phyloP scores from a whole-genome alignment of 2,888 invertebrate species.

The Volucella bombylans region DNA sequence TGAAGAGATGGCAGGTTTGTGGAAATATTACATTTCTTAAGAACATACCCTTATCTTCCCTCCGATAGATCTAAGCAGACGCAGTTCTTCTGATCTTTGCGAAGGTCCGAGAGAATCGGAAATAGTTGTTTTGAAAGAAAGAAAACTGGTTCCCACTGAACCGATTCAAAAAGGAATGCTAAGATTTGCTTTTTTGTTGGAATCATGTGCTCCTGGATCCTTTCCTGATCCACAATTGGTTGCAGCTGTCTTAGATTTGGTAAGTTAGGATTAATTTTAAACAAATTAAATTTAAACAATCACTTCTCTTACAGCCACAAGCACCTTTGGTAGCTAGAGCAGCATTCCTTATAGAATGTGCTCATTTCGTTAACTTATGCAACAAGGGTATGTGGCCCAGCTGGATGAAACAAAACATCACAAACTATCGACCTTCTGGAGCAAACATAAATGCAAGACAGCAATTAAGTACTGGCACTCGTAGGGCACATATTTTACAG shows the following conservation, averaged over 20 bases:
- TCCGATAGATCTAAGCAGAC: conserved; percentile 87
- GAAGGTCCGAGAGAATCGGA: conserved; percentile 92
- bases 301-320: conserved; percentile 87
- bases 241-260: conserved; percentile 96
- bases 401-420: conserved; percentile 96
- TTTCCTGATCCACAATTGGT: conserved; percentile 98
- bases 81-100: conserved; percentile 91
- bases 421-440: conserved; percentile 87
- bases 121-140: conserved; percentile 93
- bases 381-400: conserved; percentile 99
- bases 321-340: conserved; percentile 97
- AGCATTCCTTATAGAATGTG: conserved; percentile 95
- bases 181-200: conserved; percentile 94
- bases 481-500: conserved; percentile 89
- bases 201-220: conserved; percentile 97
- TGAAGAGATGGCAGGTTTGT: conserved; percentile 91
- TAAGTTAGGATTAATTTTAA: conserved; percentile 81
- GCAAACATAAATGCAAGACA: conserved; percentile 83
- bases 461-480: conserved; percentile 84
- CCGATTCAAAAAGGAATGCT: conserved; percentile 94
- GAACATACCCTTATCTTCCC: neutral
- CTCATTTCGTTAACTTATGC: conserved; percentile 97
- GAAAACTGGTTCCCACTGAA: conserved; percentile 90
- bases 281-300: conserved; percentile 1
- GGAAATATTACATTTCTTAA: conserved; percentile 82